Percentiles rank a stretch among this genome's conserved stretches.
These are phyloP conservation scores for Esox niger DNA, from an alignment of 2,113 vertebrate genomes.

Conservation along the genomic window DNA sequence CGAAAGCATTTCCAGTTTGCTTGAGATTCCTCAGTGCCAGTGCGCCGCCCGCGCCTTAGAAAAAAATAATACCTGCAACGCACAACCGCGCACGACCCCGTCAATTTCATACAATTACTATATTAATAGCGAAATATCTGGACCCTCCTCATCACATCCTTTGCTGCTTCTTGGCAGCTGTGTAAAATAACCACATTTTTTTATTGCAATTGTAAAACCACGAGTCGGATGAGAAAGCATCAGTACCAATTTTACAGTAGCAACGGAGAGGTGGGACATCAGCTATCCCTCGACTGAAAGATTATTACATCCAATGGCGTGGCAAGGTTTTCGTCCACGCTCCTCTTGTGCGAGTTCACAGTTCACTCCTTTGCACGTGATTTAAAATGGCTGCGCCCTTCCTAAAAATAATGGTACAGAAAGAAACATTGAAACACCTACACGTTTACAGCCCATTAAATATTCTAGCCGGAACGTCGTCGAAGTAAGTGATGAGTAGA, in stretches of 20 bases:
- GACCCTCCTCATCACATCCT: conserved; percentile 1
- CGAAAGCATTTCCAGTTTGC: conserved; percentile 17
- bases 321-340: conserved; percentile 8
- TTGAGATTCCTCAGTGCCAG: conserved; percentile 45
- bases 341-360: conserved; percentile 28
- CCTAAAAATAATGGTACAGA: neutral
- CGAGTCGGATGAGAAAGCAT: conserved; percentile 52
- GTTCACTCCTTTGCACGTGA: conserved; percentile 46
- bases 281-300: conserved; percentile 51
- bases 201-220: conserved; percentile 28
- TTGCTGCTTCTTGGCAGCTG: neutral
- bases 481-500: conserved; percentile 1
- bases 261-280: conserved; percentile 56
- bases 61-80: conserved; percentile 65
- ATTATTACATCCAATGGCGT: conserved; percentile 45
- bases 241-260: conserved; percentile 63
- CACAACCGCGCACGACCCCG: conserved; percentile 55
- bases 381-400: conserved; percentile 51
- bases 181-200: conserved; percentile 31
- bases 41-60: conserved; percentile 67
- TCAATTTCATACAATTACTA: conserved; percentile 32
- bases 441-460: neutral
- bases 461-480: neutral
- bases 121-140: conserved; percentile 13
- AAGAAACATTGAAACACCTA: neutral